Evolutionary conservation across 2,888 invertebrate species (phyloP).

Genomic region (Melanchra persicariae): DNA sequence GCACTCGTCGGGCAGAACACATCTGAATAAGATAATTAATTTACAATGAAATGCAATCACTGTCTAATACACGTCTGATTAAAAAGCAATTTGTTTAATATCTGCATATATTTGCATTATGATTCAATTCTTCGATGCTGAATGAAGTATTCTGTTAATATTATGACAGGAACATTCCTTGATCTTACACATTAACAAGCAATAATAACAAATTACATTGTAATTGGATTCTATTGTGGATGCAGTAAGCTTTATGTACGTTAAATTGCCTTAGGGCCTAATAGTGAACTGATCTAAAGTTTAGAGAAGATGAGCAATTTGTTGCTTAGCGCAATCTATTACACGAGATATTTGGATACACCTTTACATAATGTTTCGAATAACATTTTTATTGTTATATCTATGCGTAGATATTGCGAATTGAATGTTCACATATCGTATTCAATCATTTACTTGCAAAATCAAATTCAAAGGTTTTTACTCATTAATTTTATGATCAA

Average conservation of each 20-base stretch:
- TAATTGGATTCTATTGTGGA: conserved; percentile 62
- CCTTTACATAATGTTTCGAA: conserved; percentile 35
- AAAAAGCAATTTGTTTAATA: conserved; percentile 24
- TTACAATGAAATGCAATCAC: conserved; percentile 10
- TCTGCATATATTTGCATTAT: conserved; percentile 30
- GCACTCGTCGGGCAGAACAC: too few relatives aligned
- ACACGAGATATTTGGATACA: conserved; percentile 10
- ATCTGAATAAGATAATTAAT: conserved; percentile 20
- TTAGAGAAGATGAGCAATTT: conserved; percentile 49
- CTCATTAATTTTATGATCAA: conserved; percentile 22
- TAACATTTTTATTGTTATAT: conserved; percentile 25
- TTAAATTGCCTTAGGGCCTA: conserved; percentile 40
- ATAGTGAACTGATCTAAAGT: conserved; percentile 32
- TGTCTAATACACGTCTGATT: conserved; percentile 30
- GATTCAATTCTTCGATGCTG: conserved; percentile 32
- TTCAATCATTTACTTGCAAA: conserved; percentile 40
- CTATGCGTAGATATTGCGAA: conserved; percentile 12
- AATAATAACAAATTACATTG: conserved; percentile 64
- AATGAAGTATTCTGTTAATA: conserved; percentile 53
- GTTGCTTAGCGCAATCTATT: conserved; percentile 33
- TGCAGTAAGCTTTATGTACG: conserved; percentile 34
- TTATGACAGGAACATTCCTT: conserved; percentile 43
- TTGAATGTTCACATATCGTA: conserved; percentile 9
- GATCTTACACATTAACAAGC: conserved; percentile 62
- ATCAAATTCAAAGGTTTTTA: conserved; percentile 9